Percentiles rank a stretch among this genome's conserved stretches.
phyloP scores from a whole-genome alignment of 2,797 vertebrate species.

The Pipistrellus pipistrellus region DNA sequence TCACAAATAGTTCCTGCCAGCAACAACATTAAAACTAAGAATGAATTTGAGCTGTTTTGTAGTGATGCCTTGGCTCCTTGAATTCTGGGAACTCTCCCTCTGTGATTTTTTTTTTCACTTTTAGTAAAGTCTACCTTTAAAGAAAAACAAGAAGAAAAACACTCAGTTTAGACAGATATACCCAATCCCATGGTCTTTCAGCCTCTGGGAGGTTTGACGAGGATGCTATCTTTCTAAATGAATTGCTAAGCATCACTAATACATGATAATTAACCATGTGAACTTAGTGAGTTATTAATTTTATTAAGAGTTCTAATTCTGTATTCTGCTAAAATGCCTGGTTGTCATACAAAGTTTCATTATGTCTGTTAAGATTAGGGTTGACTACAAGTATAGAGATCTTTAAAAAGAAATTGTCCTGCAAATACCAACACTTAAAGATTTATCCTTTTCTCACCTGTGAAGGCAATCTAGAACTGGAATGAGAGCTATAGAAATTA shows the following conservation, averaged over 20 bases:
- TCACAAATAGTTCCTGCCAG: neutral
- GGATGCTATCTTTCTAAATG: neutral
- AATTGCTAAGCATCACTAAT: neutral
- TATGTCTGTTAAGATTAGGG: neutral
- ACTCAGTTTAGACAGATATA: neutral
- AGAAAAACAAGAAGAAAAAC: neutral
- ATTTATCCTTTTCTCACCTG: conserved; percentile 18
- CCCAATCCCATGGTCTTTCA: neutral
- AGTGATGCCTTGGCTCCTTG: neutral
- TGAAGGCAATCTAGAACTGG: neutral
- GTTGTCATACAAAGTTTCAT: neutral
- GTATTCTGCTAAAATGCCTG: neutral
- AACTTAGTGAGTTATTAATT: neutral
- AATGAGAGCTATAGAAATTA: neutral
- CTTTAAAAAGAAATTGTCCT: neutral
- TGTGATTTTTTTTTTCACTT: neutral
- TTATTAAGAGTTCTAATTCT: conserved; percentile 27
- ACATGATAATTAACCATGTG: neutral
- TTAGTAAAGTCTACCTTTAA: neutral
- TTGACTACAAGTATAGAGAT: neutral
- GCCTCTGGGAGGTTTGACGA: neutral
- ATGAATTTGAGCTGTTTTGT: neutral
- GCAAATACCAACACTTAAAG: neutral
- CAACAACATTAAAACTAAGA: conserved; percentile 7
- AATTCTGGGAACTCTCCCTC: conserved; percentile 4